Base-by-base conservation (phyloP, 2,888 invertebrate species). In the Standfussiana lucernea region DNA sequence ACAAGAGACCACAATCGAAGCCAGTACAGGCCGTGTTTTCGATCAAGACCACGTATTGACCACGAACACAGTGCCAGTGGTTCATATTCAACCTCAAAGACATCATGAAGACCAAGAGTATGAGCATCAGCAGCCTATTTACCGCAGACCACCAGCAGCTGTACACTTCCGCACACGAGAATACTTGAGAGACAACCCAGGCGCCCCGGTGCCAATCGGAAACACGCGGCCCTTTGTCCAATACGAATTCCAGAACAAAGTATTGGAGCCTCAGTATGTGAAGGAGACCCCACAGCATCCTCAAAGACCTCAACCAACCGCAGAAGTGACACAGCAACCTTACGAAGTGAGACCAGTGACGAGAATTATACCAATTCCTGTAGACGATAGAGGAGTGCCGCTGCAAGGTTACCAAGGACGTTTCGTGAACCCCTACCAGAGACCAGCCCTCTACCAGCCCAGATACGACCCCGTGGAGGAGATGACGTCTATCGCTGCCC, bases 401-500 rank as follows among this genome's bases (percentile, higher is more conserved):
- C 92, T 95, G 15, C 95, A 93, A 69, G 95, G 95, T 15, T 97
- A 96, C 85, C 95, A 95, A 89, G 91, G 91, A 50, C 93, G 95
- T 86, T 96, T 91, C 83, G 93, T 94, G 21, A 95, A 94, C 72
- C 90, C 95, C 10, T 96, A 96, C 84, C 90, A 86, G 72, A 70
- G 95, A 80, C 92, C 88, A 32, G 76, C 84, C 92, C 59, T 91
- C 18, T 91, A 88, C 83, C 94, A 92, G 88, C 95, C 94, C 24
- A 91, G 95, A n/a, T 97, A 97, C 56, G 97, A 97, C 75, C 96
- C 97, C 10, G 93, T 94, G 13, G 96, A 97, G 40, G 97, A 97
- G 80, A 96, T 97, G 92, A 97, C 97, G 77, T 96, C 97, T 4
- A 98, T 98, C 65, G 97, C 97, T 68, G 97, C 98, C 18, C 98